phyloP scores from a whole-genome alignment of 2,113 vertebrate genomes.

The Phaethornis superciliosus region DNA sequence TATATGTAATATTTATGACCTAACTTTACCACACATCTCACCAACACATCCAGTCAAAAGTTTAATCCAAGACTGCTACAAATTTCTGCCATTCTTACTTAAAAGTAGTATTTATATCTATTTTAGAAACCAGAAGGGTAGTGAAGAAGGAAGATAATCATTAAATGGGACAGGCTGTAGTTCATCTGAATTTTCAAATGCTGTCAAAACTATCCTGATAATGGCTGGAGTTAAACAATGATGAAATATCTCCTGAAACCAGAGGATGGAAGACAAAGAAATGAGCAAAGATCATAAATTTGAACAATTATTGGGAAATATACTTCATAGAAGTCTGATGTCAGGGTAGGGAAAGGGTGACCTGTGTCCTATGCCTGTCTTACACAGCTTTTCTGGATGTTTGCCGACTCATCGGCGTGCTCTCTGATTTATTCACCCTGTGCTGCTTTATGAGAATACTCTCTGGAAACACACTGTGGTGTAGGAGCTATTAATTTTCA shows the following conservation, averaged over 20 bases:
- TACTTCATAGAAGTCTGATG: not conserved
- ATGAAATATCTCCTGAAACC: not conserved
- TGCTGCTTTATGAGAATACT: not conserved
- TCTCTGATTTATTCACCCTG: not conserved
- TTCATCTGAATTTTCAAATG: not conserved
- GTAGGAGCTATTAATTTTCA: not conserved
- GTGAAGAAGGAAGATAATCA: not conserved
- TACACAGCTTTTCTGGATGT: not conserved
- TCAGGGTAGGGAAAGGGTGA: not conserved
- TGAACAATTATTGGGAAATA: not conserved
- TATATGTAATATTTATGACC: not conserved
- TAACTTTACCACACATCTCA: not conserved
- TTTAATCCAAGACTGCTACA: not conserved
- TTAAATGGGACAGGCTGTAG: not conserved
- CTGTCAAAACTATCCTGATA: not conserved
- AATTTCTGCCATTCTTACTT: not conserved
- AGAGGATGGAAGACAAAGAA: not conserved
- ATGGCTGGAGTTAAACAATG: not conserved
- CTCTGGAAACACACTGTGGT: not conserved
- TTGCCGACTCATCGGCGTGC: not conserved
- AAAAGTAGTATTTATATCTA: not conserved
- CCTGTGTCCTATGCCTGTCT: fast-evolving
- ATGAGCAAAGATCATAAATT: not conserved
- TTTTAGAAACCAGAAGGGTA: not conserved
- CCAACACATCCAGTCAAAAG: not conserved